Conservation (phyloP, 2,888 invertebrate species). For the Coelinius sp. region DNA sequence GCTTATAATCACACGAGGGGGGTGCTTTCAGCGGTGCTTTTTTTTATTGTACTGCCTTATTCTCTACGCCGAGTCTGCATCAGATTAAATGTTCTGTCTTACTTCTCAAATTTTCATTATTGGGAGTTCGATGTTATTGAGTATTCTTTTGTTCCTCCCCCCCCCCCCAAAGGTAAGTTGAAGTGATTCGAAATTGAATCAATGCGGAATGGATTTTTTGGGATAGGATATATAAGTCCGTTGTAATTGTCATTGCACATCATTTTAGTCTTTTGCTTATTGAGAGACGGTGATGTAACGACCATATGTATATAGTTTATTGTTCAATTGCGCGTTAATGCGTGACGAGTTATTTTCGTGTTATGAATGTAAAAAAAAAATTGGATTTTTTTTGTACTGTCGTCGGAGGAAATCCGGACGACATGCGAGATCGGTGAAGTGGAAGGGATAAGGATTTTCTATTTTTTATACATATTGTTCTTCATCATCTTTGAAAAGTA, state of each 20-base stretch:
- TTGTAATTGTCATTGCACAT: constrained; percentile 9
- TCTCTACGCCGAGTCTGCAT: constrained; percentile 54
- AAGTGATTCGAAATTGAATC: background rate
- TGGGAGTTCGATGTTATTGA: background rate
- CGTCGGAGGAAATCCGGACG: constrained; percentile 17
- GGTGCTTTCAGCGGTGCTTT: constrained; percentile 64
- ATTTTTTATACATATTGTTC: background rate
- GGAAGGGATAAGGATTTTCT: constrained; percentile 27
- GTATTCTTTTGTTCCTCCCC: background rate
- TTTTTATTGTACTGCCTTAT: constrained; percentile 53
- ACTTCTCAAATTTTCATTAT: background rate
- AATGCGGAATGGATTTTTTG: background rate
- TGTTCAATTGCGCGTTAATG: constrained; percentile 13
- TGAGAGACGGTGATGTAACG: background rate
- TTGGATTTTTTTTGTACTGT: background rate
- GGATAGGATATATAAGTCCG: constrained; percentile 11
- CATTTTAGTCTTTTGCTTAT: background rate
- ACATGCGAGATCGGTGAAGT: constrained; percentile 27
- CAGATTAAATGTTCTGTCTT: background rate
- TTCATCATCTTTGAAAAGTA: constrained; percentile 21
- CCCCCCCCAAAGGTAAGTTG: background rate
- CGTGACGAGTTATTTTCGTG: constrained; percentile 5
- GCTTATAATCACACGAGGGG: constrained; percentile 60
- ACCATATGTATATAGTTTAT: background rate
- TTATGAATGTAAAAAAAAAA: constrained; percentile 25